phyloP scores from a whole-genome alignment of 2,797 vertebrate genomes.

The Sandelia bainsii region DNA sequence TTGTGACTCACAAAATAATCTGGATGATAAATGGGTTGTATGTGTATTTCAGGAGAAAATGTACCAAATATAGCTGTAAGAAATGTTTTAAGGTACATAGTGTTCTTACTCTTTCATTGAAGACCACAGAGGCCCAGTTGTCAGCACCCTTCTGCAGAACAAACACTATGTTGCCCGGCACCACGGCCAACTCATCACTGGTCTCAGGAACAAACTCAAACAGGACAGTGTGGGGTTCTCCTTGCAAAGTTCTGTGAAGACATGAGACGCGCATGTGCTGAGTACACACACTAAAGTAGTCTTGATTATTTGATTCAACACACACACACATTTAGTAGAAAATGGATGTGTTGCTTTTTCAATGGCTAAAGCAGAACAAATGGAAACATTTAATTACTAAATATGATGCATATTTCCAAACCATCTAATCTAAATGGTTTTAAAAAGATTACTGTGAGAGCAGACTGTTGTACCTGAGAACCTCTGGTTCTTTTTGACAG shows the following conservation, averaged over 20 bases:
- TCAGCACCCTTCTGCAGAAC: conserved; percentile 92
- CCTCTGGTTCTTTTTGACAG: conserved; percentile 89
- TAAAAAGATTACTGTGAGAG: neutral
- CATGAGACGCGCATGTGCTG: neutral
- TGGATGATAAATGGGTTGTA: neutral
- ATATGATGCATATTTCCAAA: no score
- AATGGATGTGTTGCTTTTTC: neutral
- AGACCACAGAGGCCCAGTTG: conserved; percentile 96
- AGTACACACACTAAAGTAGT: neutral
- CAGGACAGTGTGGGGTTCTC: conserved; percentile 91
- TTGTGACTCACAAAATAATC: neutral
- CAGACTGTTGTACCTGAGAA: conserved; percentile 85
- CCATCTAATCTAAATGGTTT: no score
- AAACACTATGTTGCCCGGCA: conserved; percentile 96
- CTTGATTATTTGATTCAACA: neutral
- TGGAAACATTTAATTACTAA: no score
- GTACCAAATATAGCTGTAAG: neutral
- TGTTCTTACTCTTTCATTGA: conserved; percentile 91
- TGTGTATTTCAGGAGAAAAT: neutral
- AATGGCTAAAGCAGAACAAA: no score
- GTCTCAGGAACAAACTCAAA: conserved; percentile 94
- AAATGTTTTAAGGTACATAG: neutral
- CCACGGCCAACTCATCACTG: conserved; percentile 89
- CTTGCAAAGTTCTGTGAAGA: conserved; percentile 88
- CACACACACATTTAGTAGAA: neutral